phyloP scores from a whole-genome alignment of 2,797 vertebrate species.

The Lepilemur ruficaudatus region DNA sequence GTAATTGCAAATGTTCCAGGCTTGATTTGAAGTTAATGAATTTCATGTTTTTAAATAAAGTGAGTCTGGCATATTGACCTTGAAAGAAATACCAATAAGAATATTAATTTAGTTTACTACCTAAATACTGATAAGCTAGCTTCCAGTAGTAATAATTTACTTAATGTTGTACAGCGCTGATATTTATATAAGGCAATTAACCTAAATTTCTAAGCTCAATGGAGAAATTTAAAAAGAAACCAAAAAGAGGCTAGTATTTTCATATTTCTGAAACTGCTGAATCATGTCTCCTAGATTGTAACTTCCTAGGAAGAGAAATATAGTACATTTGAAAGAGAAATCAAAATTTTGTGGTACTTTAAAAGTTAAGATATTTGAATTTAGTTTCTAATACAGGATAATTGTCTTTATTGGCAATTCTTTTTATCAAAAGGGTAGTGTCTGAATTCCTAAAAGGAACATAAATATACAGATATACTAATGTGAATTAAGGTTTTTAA shows the following conservation, averaged over 20 bases:
- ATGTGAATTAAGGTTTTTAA: constrained; percentile 4
- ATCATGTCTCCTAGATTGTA: background rate
- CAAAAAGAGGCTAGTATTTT: background rate
- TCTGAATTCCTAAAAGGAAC: background rate
- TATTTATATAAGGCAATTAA: background rate
- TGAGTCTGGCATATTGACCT: background rate
- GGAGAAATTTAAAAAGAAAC: background rate
- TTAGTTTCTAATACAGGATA: constrained; percentile 31
- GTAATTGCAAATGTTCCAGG: background rate
- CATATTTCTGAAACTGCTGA: constrained; percentile 8
- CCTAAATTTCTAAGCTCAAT: background rate
- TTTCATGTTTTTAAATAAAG: constrained; percentile 32
- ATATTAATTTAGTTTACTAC: constrained; percentile 1
- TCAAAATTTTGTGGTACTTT: background rate
- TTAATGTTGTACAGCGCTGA: background rate
- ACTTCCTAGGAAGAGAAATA: background rate
- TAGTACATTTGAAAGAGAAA: background rate
- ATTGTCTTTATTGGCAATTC: background rate
- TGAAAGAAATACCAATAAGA: constrained; percentile 27
- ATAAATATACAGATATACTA: background rate
- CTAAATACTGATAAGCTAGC: background rate
- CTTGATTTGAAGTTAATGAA: constrained; percentile 12
- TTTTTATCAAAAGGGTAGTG: constrained; percentile 28
- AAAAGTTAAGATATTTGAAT: background rate
- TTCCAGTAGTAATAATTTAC: constrained; percentile 11